Evolutionary conservation across 2,113 vertebrate species (phyloP).

Genomic region (Cygnus buccinator): DNA sequence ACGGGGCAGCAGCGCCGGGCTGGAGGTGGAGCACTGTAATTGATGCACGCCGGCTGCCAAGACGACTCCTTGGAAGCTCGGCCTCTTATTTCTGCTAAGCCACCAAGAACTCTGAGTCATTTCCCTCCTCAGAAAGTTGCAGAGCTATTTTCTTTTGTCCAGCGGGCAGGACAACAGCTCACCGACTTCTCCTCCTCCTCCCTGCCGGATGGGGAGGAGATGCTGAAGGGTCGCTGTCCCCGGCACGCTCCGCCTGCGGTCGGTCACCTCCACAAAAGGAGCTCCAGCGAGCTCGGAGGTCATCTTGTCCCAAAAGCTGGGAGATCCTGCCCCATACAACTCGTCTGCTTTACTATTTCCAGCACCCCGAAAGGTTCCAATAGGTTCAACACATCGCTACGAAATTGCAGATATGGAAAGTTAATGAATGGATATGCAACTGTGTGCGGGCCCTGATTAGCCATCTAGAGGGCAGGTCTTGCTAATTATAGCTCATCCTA

Average conservation of each 20-base stretch:
- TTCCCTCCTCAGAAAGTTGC: neutral
- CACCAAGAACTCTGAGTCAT: constrained; percentile 25
- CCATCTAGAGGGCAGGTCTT: neutral
- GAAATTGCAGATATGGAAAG: neutral
- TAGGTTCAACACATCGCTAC: neutral
- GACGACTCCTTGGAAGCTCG: neutral
- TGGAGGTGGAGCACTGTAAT: neutral
- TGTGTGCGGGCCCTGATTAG: neutral
- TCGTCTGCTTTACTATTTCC: neutral
- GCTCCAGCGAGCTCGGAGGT: neutral
- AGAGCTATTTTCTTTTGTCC: neutral
- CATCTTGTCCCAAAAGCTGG: neutral
- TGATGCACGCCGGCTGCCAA: neutral
- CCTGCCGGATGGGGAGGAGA: fast-evolving
- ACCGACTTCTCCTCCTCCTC: neutral
- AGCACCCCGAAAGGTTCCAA: neutral
- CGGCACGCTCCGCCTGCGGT: no score
- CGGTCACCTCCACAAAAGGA: neutral
- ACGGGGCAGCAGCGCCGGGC: neutral
- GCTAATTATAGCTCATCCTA: constrained; percentile 50
- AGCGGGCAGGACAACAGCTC: neutral
- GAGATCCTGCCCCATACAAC: fast-evolving
- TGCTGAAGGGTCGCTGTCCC: neutral
- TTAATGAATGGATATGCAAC: neutral
- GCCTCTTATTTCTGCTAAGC: constrained; percentile 15